Percentiles rank a stretch among this genome's conserved stretches.
Conservation (phyloP, 2,888 invertebrate genomes). For the Ditylenchus weischeri region DNA sequence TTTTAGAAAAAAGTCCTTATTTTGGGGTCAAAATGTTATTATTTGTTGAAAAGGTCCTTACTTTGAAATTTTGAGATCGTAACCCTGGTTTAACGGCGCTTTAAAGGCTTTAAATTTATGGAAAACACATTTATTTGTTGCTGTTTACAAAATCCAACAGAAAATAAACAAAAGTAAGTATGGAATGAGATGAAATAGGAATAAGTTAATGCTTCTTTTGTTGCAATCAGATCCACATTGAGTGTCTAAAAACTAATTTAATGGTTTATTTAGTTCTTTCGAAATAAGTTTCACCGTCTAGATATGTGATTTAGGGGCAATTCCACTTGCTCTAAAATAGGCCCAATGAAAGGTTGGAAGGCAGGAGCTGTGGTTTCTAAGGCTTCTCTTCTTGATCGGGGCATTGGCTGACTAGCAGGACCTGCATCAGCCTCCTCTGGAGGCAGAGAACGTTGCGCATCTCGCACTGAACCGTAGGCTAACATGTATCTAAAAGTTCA, state of each 20-base stretch:
- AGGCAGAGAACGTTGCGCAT: constrained; percentile 21
- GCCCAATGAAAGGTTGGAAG: constrained; percentile 16
- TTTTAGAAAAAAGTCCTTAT: too few species aligned
- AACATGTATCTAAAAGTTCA: constrained; percentile 35
- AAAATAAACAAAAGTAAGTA: neutral
- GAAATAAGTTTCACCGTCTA: neutral
- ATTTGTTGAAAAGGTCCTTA: too few species aligned
- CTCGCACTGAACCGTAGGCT: constrained; percentile 39
- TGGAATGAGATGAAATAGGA: neutral
- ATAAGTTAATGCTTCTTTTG: neutral
- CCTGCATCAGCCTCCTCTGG: neutral
- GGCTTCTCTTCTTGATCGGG: neutral
- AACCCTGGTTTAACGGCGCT: too few species aligned
- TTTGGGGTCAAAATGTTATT: too few species aligned
- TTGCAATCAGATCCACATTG: constrained; percentile 29
- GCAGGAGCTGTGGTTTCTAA: neutral
- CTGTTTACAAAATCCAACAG: too few species aligned
- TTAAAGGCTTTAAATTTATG: too few species aligned
- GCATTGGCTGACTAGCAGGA: neutral
- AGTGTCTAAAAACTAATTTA: constrained; percentile 1
- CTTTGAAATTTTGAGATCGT: too few species aligned
- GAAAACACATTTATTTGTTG: too few species aligned
- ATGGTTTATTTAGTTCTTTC: too few species aligned
- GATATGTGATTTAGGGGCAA: constrained; percentile 15
- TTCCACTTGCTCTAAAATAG: constrained; percentile 11